Evolutionary conservation across 2,113 vertebrate species (phyloP).

Genomic region (Odobenus rosmarus): DNA sequence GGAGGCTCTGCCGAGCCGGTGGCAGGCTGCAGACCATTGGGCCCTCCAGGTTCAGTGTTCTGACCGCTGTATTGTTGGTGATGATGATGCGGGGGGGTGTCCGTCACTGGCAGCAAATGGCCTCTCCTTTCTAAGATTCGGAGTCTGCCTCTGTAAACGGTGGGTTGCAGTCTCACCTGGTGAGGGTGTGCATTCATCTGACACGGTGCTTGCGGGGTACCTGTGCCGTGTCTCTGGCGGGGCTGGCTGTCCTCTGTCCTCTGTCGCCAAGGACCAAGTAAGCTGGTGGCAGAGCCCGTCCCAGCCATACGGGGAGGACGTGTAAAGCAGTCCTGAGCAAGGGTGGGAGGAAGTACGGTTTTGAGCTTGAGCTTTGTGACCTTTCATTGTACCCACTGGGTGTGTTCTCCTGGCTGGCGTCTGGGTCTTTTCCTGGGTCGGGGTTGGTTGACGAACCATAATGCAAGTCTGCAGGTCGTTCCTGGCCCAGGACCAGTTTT

Average conservation of each 20-base stretch:
- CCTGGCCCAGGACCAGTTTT: too few species aligned
- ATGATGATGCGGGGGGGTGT: rapidly evolving
- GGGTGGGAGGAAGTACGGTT: rapidly evolving
- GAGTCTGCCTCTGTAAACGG: rapidly evolving
- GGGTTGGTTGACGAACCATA: rapidly evolving
- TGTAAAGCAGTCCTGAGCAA: rapidly evolving
- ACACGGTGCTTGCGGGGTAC: rapidly evolving
- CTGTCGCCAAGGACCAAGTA: rapidly evolving
- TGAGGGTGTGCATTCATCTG: rapidly evolving
- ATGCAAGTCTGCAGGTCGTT: rapidly evolving
- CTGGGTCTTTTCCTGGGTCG: background rate
- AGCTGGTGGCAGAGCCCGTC: background rate
- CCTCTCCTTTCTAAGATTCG: rapidly evolving
- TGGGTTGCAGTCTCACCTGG: rapidly evolving
- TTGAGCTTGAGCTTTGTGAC: background rate
- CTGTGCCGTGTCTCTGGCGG: rapidly evolving
- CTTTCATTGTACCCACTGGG: rapidly evolving
- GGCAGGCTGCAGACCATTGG: background rate
- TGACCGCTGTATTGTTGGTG: rapidly evolving
- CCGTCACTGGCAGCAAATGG: rapidly evolving
- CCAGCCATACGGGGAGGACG: rapidly evolving
- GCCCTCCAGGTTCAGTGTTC: rapidly evolving
- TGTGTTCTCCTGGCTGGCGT: rapidly evolving
- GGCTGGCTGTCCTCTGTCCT: rapidly evolving
- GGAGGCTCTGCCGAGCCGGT: background rate